These are phyloP conservation scores for Trogon surrucura DNA, from an alignment of 2,113 vertebrate genomes.

Conservation along the genomic window DNA sequence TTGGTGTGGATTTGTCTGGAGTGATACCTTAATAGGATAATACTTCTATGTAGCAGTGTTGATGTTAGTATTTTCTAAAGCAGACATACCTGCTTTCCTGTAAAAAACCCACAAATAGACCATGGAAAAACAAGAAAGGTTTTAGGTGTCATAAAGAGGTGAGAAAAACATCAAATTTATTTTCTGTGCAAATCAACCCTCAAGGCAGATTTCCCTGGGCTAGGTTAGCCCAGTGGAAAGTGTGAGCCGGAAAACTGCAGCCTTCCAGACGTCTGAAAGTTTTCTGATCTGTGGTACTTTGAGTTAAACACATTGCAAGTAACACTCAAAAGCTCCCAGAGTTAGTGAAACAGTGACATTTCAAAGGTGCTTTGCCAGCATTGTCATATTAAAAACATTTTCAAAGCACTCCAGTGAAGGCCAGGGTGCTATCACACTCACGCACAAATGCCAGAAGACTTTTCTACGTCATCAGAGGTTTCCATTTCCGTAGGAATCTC, in stretches of 20 bases:
- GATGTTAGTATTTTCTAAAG: neutral
- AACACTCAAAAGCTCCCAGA: neutral
- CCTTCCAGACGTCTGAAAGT: constrained; percentile 3
- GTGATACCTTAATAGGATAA: neutral
- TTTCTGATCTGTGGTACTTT: neutral
- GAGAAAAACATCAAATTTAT: neutral
- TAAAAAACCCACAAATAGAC: neutral
- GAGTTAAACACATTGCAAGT: neutral
- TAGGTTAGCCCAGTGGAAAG: constrained; percentile 17
- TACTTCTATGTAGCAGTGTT: neutral
- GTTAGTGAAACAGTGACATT: neutral
- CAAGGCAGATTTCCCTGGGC: neutral
- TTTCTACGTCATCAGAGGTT: constrained; percentile 9
- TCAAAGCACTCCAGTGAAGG: neutral
- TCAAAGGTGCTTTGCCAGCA: neutral
- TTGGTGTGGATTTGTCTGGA: neutral
- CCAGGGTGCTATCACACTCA: neutral
- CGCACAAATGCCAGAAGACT: neutral
- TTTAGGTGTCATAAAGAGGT: neutral
- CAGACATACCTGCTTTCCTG: neutral
- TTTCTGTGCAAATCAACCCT: neutral
- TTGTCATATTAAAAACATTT: neutral
- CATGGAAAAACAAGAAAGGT: neutral
- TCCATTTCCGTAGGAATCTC: constrained; percentile 3
- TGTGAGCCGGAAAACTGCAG: neutral